Base-by-base conservation (phyloP, 2,113 vertebrate species). In the Entelurus aequoreus region DNA sequence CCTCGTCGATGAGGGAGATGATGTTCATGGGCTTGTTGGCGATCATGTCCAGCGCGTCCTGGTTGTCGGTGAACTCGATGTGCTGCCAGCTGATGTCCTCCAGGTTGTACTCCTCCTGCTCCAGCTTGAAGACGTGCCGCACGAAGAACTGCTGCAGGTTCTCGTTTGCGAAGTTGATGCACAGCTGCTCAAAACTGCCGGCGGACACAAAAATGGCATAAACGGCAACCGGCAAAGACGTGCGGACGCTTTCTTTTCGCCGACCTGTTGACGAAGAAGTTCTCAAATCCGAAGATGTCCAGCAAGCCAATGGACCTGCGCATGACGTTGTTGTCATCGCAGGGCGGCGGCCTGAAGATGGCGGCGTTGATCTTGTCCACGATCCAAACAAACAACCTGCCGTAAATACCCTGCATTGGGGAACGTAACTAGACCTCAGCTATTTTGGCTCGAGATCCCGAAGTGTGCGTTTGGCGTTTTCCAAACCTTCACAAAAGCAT, bases 41-140 rank as follows among this genome's bases (percentile, higher is more conserved):
- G 1, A 99, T 99, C 97, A 99, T 97, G 79, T 99, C 97, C 71
- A 99, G 88, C 0, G 97, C 96, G 0, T 98, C 97, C 88, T 99
- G 96, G 89, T 99, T 99, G 81, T 99, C 97, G 0, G 96, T 98
- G 90, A 99, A 99, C 90, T 98, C 97, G 0, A 99, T 99, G 90
- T 99, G 94, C 84, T 96, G 90, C 97, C 97, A 99, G 90, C 92
- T 94, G 77, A 99, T 99, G 90, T 95, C 94, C 90, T 99, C 97
- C 75, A 99, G 88, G 89, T 99, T 97, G 52, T 99, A 99, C 71
- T 99, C 97, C 80, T 99, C 95, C 84, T 99, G 97, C 86, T 99
- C 97, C 69, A 99, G 89, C 63, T 99, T 99, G 88, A 99, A 99
- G 64, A 99, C 97, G 0, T 99, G 97, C 0, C 93, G 92, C 37